Conservation (phyloP, 2,888 invertebrate genomes). For the Anodontia alba region DNA sequence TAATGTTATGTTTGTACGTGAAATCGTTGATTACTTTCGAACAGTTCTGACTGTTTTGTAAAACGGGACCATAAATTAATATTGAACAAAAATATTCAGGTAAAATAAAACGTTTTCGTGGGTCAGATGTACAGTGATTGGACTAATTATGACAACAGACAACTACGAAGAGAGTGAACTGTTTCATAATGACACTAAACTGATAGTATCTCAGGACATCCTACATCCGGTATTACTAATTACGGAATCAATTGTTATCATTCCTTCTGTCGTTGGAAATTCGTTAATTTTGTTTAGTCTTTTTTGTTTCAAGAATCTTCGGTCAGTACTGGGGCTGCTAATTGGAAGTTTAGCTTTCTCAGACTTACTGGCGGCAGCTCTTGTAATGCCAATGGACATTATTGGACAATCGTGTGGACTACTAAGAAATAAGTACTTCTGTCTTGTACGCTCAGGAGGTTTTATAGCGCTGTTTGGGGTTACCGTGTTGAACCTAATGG, state of each 20-base stretch:
- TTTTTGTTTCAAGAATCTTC: background rate
- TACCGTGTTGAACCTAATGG: background rate
- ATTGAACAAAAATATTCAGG: no score
- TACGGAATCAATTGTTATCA: background rate
- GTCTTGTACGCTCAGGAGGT: background rate
- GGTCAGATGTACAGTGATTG: no score
- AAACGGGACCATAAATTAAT: no score
- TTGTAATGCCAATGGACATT: background rate
- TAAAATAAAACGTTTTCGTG: no score
- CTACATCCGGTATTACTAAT: no score
- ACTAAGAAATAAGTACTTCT: background rate
- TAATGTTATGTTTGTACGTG: no score
- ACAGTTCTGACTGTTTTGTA: no score
- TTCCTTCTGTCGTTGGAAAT: background rate
- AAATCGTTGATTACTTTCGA: no score
- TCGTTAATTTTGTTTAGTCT: background rate
- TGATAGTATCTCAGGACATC: no score
- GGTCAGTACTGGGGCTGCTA: background rate
- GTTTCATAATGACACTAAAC: no score
- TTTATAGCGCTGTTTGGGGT: background rate
- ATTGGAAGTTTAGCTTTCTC: conserved; percentile 9
- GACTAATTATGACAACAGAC: no score
- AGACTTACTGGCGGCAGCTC: background rate
- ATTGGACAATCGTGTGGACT: background rate
- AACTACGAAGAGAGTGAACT: no score